Evolutionary conservation across 35 echinoderm and acorn worm genomes (phyloP), one percentile per base, ranked within the genome.

Genomic region (Ophioderma brevispina): DNA sequence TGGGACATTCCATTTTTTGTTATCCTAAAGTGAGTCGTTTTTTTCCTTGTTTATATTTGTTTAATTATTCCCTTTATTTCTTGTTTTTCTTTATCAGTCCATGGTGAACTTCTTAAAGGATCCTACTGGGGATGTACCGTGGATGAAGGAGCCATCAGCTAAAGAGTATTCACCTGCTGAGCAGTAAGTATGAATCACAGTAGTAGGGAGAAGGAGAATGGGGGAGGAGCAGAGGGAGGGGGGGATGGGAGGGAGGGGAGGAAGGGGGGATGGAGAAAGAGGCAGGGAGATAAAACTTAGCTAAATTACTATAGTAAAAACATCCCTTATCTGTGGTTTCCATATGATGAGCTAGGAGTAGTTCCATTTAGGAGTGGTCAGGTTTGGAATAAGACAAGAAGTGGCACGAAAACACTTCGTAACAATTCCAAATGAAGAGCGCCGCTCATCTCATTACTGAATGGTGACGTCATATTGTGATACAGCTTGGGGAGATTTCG

Each of bases 91-190:
- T 76, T 78, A 85, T 35, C 37, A 98, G 96, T 98, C 96, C 2
- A 39, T 98, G 80, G 33, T 89, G 35, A 95, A 98, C 46, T 98
- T 98, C 80, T 39, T 98, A 42, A 90, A 63, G 40, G 94, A 98
- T 63, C 96, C 96, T 14, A 90, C 94, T 10, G 96, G 93, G 6
- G 96, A 98, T 38, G 55, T 89, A 84, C 96, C 96, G 0, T 98
- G 96, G 96, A 90, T 92, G 32, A 93, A 98, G 78, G 96, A 98
- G 13, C 82, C 82, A 31, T 40, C 43, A 31, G 87, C 96, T 37
- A 19, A 55, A 5, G 90, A 95, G 93, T 98, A 14, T 84, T 39
- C 96, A 98, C 56, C 38, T 95, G 30, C 82, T 83, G 15, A 93
- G 56, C 43, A 55, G 78, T 38, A 94, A 98, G 93, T n/a, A n/a